Evolutionary conservation across 2,113 vertebrate species (phyloP).

Genomic region (Puntigrus tetrazona): DNA sequence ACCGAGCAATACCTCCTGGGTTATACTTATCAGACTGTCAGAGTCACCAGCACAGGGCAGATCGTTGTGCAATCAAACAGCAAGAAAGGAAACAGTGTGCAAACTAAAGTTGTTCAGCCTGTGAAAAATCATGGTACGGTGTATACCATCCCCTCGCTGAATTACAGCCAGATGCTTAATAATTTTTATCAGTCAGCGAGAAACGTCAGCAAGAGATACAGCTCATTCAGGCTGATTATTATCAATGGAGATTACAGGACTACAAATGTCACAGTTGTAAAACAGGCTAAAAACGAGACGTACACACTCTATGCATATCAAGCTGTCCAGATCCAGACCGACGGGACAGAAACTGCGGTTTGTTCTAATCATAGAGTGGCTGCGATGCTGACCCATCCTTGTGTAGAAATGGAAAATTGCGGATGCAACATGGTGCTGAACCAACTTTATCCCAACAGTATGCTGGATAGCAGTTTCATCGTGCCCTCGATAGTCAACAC

Average conservation of each 20-base stretch:
- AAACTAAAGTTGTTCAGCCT: slow-evolving; percentile 61
- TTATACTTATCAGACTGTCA: fast-evolving
- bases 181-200: neutral
- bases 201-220: neutral
- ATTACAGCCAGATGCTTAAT: neutral
- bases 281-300: fast-evolving
- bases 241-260: neutral
- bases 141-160: slow-evolving; percentile 63
- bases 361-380: neutral
- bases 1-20: neutral
- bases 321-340: slow-evolving; percentile 38
- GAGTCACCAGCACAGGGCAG: neutral
- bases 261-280: slow-evolving; percentile 19
- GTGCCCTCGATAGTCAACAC: slow-evolving; percentile 32
- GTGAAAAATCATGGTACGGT: neutral
- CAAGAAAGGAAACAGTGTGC: slow-evolving; percentile 49
- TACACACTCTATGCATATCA: neutral
- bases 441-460: slow-evolving; percentile 41
- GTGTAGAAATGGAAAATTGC: slow-evolving; percentile 46
- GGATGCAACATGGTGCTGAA: slow-evolving; percentile 63
- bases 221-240: slow-evolving; percentile 64
- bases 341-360: neutral
- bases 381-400: slow-evolving; percentile 66
- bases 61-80: slow-evolving; percentile 57
- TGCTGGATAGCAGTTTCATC: slow-evolving; percentile 26